Percentiles rank a stretch among this genome's conserved stretches.
Evolutionary conservation across 2,888 invertebrate genomes (phyloP).

Genomic region (Ashinkailepas kermadecensis): DNA sequence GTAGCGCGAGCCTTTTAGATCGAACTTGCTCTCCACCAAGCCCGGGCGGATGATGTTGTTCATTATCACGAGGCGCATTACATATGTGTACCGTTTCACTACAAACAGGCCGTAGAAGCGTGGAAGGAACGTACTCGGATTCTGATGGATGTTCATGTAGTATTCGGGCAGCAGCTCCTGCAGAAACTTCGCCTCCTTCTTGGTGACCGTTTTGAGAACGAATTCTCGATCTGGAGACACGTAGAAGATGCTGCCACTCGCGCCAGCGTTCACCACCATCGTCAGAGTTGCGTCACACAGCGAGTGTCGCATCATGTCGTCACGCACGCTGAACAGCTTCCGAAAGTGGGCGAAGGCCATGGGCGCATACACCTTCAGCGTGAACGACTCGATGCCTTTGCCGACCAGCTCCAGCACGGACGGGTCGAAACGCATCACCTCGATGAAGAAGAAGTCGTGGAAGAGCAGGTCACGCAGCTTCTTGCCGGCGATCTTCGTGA

Average conservation of each 20-base stretch:
- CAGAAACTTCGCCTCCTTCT: conserved; percentile 50
- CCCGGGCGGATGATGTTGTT: conserved; percentile 49
- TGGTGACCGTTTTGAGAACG: conserved; percentile 50
- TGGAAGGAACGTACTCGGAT: conserved; percentile 49
- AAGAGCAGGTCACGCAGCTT: background rate
- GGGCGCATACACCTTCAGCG: conserved; percentile 49
- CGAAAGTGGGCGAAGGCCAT: conserved; percentile 50
- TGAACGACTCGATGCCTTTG: conserved; percentile 47
- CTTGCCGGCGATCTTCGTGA: background rate
- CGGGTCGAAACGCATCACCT: background rate
- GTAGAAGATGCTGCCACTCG: conserved; percentile 50
- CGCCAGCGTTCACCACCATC: conserved; percentile 50
- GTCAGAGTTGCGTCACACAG: conserved; percentile 46
- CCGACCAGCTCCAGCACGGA: background rate
- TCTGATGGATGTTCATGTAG: conserved; percentile 51
- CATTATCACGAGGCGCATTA: conserved; percentile 47
- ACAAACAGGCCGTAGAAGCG: conserved; percentile 52
- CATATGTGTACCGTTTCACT: conserved; percentile 11
- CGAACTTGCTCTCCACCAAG: conserved; percentile 48
- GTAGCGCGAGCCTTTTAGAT: conserved; percentile 45
- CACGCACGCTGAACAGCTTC: conserved; percentile 48
- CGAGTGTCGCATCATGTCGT: conserved; percentile 46
- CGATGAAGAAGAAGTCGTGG: conserved; percentile 10
- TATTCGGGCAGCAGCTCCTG: conserved; percentile 49
- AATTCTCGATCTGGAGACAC: conserved; percentile 48